phyloP scores from a whole-genome alignment of 2,797 vertebrate species.

The Poeciliopsis infans region DNA sequence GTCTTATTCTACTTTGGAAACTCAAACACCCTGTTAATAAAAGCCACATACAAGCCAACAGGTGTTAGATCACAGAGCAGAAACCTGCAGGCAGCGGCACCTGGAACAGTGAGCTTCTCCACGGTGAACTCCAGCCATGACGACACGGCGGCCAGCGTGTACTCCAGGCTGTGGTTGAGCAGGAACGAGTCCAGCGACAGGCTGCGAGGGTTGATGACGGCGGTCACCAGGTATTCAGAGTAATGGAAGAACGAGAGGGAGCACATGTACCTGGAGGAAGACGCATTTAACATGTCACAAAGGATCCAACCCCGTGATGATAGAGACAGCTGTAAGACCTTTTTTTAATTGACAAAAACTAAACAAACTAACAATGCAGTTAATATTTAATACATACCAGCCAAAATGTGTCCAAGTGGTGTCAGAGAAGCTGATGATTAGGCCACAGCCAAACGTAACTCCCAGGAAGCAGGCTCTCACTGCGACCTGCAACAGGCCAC shows the following conservation, averaged over 20 bases:
- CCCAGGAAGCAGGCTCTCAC: slow-evolving; percentile 93
- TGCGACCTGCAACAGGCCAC: slow-evolving; percentile 82
- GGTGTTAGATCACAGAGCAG: neutral
- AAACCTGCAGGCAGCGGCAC: slow-evolving; percentile 71
- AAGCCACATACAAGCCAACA: neutral
- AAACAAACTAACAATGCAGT: neutral
- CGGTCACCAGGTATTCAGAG: slow-evolving; percentile 95
- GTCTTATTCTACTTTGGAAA: neutral
- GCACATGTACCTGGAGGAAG: slow-evolving; percentile 90
- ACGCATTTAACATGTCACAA: too few species aligned
- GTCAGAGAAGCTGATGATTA: slow-evolving; percentile 88
- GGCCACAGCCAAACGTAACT: slow-evolving; percentile 91
- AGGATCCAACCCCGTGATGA: neutral
- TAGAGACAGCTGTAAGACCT: neutral
- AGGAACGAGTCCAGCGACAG: slow-evolving; percentile 96
- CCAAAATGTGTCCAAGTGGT: slow-evolving; percentile 95
- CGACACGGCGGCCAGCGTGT: slow-evolving; percentile 90
- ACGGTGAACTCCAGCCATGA: slow-evolving; percentile 97
- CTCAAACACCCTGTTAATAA: neutral
- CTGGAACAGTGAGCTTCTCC: slow-evolving; percentile 91
- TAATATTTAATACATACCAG: slow-evolving; percentile 83
- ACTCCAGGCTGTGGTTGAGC: slow-evolving; percentile 97
- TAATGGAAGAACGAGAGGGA: slow-evolving; percentile 97
- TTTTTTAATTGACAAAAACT: neutral
- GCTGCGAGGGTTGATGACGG: slow-evolving; percentile 94